phyloP scores from a whole-genome alignment of 2,113 vertebrate species.

The Lophochroa leadbeateri region DNA sequence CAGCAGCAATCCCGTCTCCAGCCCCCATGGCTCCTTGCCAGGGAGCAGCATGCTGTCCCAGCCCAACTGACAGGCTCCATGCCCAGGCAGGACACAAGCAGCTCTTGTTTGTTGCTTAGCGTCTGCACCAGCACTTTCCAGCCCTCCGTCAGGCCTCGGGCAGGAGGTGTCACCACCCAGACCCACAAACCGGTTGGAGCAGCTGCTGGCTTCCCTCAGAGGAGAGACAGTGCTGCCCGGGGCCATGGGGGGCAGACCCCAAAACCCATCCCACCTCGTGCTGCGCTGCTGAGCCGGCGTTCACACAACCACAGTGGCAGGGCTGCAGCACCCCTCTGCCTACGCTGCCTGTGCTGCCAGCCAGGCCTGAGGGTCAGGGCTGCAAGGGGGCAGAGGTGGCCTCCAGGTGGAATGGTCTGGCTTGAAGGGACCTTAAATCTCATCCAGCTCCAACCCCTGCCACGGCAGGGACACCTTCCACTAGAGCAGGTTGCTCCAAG shows the following conservation, averaged over 20 bases:
- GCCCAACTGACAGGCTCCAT: background rate
- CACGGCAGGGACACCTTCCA: background rate
- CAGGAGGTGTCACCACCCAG: background rate
- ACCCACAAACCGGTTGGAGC: conserved; percentile 43
- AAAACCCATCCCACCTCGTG: background rate
- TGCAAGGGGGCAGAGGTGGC: background rate
- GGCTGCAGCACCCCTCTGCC: fast-evolving
- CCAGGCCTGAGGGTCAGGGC: fast-evolving
- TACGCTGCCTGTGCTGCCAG: background rate
- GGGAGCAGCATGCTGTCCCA: background rate
- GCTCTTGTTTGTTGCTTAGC: conserved; percentile 44
- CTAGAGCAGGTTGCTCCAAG: background rate
- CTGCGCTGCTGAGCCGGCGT: fast-evolving
- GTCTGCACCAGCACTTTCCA: background rate
- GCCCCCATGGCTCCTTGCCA: fast-evolving
- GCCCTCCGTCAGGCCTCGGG: background rate
- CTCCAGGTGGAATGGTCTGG: background rate
- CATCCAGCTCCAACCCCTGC: background rate
- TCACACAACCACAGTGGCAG: background rate
- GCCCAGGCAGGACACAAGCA: background rate
- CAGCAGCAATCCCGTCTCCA: background rate
- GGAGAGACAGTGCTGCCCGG: background rate
- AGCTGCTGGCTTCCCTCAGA: fast-evolving
- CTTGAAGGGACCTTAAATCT: background rate
- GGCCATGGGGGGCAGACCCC: background rate